Conservation (phyloP, 2,797 vertebrate genomes). For the Leucoraja ocellata region DNA sequence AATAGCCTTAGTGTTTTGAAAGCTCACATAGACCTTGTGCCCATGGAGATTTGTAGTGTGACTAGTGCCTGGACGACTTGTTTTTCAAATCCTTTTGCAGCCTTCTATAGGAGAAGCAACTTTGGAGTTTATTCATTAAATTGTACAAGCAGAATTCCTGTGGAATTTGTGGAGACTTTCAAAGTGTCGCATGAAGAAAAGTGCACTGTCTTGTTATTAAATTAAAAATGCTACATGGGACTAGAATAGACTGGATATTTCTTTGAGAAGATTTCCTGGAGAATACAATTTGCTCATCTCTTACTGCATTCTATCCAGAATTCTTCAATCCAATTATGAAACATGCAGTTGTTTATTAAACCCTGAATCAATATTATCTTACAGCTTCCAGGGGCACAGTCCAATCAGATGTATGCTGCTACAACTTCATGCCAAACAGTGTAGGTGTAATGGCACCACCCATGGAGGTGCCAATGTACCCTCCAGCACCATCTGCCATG, state of each 20-base stretch:
- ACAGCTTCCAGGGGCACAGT: constrained; percentile 85
- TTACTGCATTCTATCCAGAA: not conserved
- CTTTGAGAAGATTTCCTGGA: not conserved
- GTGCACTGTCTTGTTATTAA: not conserved
- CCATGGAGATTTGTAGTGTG: no score
- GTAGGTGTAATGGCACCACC: constrained; percentile 70
- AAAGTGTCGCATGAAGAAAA: no score
- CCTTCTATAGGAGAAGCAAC: no score
- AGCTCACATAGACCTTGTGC: no score
- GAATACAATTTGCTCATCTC: not conserved
- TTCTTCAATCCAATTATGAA: not conserved
- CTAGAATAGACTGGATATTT: not conserved
- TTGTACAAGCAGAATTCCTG: no score
- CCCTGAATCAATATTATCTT: not conserved
- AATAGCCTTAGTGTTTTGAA: no score
- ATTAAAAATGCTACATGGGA: not conserved
- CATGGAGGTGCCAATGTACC: constrained; percentile 74
- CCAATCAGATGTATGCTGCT: constrained; percentile 68
- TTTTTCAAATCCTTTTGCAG: no score
- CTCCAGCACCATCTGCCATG: constrained; percentile 64
- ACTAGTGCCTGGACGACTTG: no score
- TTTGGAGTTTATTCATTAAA: no score
- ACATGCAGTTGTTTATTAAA: not conserved
- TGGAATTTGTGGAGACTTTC: no score
- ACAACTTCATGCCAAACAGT: constrained; percentile 83